Percentiles rank a stretch among this genome's conserved stretches.
phyloP scores from a whole-genome alignment of 1,140 invertebrate genomes.

The Stenopsyche tienmushanensis region DNA sequence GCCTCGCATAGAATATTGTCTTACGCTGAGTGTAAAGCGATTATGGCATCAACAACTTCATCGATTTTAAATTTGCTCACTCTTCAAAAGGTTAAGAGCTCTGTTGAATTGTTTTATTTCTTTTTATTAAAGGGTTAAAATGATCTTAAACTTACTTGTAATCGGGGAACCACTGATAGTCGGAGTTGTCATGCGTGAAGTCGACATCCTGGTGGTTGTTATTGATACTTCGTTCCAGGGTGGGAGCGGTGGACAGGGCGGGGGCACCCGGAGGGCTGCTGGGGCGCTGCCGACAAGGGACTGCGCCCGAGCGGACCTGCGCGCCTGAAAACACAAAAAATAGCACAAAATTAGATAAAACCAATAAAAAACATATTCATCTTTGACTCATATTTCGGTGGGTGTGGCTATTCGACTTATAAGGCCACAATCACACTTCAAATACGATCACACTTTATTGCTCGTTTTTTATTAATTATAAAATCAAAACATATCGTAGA shows the following conservation, averaged over 20 bases:
- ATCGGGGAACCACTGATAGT: conserved; percentile 87
- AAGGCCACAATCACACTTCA: background rate
- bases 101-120: too few relatives aligned
- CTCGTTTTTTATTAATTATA: too few relatives aligned
- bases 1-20: too few relatives aligned
- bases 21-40: too few relatives aligned
- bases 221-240: conserved; percentile 30
- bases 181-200: conserved; percentile 85
- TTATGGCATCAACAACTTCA: too few relatives aligned
- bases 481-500: too few relatives aligned
- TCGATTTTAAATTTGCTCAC: too few relatives aligned
- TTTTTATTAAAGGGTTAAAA: background rate
- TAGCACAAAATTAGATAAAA: background rate
- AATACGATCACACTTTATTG: background rate
- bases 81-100: too few relatives aligned
- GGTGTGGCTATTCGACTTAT: background rate
- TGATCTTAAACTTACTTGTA: conserved; percentile 68
- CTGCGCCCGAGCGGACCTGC: conserved; percentile 32
- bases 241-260: background rate
- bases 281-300: conserved; percentile 28
- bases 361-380: background rate
- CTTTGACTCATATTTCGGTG: too few relatives aligned
- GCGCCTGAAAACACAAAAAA: conserved; percentile 31
- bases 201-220: conserved; percentile 58
- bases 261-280: conserved; percentile 24